Evolutionary conservation across 2,797 vertebrate species (phyloP), one percentile per base, ranked within the genome.

Genomic region (Peromyscus eremicus): DNA sequence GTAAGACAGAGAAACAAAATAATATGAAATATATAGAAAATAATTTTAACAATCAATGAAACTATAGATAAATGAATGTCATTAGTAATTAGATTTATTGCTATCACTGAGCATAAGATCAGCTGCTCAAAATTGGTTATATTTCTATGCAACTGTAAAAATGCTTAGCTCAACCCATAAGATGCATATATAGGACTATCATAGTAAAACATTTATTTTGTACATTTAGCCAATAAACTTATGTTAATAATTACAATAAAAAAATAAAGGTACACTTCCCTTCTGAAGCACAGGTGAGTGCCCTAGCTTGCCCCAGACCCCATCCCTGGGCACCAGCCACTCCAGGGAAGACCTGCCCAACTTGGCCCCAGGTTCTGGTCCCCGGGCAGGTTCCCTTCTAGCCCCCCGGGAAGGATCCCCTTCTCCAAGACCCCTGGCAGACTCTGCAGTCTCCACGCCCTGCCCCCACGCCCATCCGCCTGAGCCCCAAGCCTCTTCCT

Each of bases 11-110:
- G 87, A 85, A 92, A 55, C 11, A 43, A 79, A 75, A 85, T 84
- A 46, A 43, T 76, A 70, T 84, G 13, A 80, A 91, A 96, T 80
- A 88, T 32, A 84, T 4, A 90, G 73, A 40, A 60, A 93, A 86
- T 52, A 83, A 88, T 23, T 68, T 75, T n/a, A 46, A 88, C 11
- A 27, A 79, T 94, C 80, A 62, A 80, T 76, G 21, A 84, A 89
- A 23, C 12, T 46, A 91, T 34, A 83, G 27, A 49, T 66, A 34
- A 97, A 87, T 92, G 64, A 55, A 46, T 55, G 25, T 1, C 62
- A 82, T 66, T 68, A 92, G 60, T 83, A 93, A 96, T 57, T 70
- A 23, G 40, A 88, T 52, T 87, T 40, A 60, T 43, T 57, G 86
- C 10, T 91, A 93, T 49, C 62, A 77, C 52, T 92, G 46, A 91